phyloP scores from a whole-genome alignment of 2,113 vertebrate genomes.

The Malaclemys terrapin region DNA sequence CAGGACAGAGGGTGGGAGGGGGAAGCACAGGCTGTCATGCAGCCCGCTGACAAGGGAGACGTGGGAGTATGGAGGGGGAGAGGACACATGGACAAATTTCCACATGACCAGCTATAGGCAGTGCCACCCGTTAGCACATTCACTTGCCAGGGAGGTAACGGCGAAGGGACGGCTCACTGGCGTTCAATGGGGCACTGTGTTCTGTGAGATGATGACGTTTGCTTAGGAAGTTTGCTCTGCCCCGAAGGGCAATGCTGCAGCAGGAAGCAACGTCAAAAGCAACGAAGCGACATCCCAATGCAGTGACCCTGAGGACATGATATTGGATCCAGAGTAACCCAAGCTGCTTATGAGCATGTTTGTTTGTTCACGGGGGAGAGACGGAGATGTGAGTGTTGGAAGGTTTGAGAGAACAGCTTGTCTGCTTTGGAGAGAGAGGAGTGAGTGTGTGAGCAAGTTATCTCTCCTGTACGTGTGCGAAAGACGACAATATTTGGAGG shows the following conservation, averaged over 20 bases:
- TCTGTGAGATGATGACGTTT: too few species aligned
- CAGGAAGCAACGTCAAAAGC: neutral
- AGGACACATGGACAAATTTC: neutral
- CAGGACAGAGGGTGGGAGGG: neutral
- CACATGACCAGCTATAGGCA: neutral
- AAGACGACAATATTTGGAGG: neutral
- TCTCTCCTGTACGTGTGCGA: neutral
- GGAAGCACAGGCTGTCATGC: neutral
- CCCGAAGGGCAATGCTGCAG: neutral
- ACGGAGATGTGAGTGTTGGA: neutral
- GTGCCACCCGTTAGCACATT: neutral
- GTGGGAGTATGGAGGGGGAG: neutral
- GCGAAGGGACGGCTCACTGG: too few species aligned
- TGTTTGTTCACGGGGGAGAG: neutral
- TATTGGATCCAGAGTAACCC: neutral
- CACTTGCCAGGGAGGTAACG: too few species aligned
- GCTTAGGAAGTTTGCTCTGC: neutral
- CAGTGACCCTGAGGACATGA: neutral
- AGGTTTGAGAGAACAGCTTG: neutral
- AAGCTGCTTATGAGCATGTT: neutral
- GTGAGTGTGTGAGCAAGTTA: fast-evolving
- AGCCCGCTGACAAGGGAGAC: neutral
- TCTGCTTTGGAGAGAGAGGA: neutral
- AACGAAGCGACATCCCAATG: neutral
- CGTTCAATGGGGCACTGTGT: too few species aligned